Base-by-base conservation (phyloP, 2,797 vertebrate genomes). In the Loris lydekkerianus region DNA sequence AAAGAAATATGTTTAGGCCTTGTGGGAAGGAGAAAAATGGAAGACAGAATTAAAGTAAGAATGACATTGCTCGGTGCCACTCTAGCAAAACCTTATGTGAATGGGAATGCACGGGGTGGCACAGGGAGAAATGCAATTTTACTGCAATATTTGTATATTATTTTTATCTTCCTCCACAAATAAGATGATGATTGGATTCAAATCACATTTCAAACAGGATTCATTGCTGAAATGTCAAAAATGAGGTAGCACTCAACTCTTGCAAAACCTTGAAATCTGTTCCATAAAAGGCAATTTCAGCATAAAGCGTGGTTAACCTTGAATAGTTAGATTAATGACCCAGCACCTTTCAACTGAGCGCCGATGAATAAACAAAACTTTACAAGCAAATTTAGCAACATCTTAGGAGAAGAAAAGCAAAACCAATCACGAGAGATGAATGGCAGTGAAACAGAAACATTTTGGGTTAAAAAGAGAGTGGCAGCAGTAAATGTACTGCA, bases 351-450 rank as follows among this genome's bases (percentile, higher is more conserved):
- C 96, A 96, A 49, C 67, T 27, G 0, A 97, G 86, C 75, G 18
- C 91, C 93, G 29, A 94, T 91, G 96, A 98, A 98, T 97, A 98
- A 98, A 98, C 98, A 98, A 98, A 98, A 98, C 96, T 98, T 97
- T 95, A 96, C 89, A 97, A 97, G 97, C 96, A 97, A 94, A 98
- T 97, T 97, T 95, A 96, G 96, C 95, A 95, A 96, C 92, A 89
- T 96, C 86, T 89, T 40, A 96, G 85, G 76, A 94, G 94, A 97
- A 97, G 93, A 88, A 97, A 89, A 97, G 95, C 83, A 91, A 97
- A 97, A 67, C 88, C 95, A 90, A 96, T 31, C 91, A 93, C 86
- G 75, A 94, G 88, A 97, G 95, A 93, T 78, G 83, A 97, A 94
- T 43, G 89, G 93, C 1, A 40, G 49, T 65, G 60, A 40, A 82